These are phyloP conservation scores for Spilogale gracilis DNA, from an alignment of 2,113 vertebrate genomes.

Conservation along the genomic window DNA sequence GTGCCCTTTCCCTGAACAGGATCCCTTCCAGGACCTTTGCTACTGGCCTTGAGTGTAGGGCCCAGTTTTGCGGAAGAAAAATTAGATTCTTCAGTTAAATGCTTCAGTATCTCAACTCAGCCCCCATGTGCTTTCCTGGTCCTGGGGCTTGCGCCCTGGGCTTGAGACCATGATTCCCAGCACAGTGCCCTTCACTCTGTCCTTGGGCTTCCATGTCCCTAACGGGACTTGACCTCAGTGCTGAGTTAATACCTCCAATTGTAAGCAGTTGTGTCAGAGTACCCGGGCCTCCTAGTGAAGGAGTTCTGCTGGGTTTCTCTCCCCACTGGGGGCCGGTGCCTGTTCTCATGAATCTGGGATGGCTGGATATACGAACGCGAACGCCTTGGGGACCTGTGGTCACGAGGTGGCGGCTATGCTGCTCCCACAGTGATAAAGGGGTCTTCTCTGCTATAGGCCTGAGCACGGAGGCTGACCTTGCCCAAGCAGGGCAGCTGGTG, in stretches of 20 bases:
- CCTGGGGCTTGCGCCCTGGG: too few relatives aligned
- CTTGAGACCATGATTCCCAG: not conserved
- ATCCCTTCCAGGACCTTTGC: not conserved
- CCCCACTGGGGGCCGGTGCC: not conserved
- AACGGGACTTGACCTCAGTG: not conserved
- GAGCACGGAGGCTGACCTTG: too few relatives aligned
- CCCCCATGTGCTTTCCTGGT: fast-evolving
- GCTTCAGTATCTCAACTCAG: not conserved
- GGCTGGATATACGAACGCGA: not conserved
- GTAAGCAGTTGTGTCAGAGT: not conserved
- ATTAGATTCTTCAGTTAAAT: not conserved
- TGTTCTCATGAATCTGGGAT: not conserved
- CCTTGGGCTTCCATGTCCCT: not conserved
- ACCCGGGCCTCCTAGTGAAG: not conserved
- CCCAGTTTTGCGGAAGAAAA: not conserved
- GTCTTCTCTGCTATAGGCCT: constrained; percentile 19
- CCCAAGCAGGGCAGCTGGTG: not conserved
- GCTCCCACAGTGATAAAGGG: constrained; percentile 60
- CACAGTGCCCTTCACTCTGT: not conserved
- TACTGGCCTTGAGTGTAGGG: not conserved
- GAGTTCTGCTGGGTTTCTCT: not conserved
- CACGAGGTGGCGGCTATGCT: not conserved
- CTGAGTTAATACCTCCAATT: not conserved
- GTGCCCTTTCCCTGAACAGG: not conserved
- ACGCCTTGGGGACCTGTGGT: not conserved